Percentiles rank a stretch among this genome's conserved stretches.
phyloP scores from a whole-genome alignment of 2,113 vertebrate genomes.

The Pomatostomus ruficeps region DNA sequence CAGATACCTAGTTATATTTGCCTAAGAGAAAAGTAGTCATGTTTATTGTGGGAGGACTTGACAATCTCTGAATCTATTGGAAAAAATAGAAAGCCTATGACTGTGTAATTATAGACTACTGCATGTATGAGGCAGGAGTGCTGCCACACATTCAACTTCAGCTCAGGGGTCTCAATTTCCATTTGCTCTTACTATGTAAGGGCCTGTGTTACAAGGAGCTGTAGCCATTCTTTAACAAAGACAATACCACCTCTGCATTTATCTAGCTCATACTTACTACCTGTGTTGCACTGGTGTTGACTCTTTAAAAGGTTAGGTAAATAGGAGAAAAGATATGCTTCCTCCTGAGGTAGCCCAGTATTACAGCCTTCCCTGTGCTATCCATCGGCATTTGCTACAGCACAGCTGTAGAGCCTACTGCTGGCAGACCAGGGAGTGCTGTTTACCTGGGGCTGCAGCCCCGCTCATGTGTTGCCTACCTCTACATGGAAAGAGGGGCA shows the following conservation, averaged over 20 bases:
- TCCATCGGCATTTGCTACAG: background rate
- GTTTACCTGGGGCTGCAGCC: background rate
- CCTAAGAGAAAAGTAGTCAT: background rate
- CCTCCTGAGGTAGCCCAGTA: background rate
- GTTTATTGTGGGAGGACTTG: background rate
- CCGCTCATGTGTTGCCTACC: rapidly evolving
- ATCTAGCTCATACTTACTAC: background rate
- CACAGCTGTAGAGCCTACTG: background rate
- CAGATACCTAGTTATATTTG: background rate
- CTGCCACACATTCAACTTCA: rapidly evolving
- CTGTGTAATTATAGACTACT: background rate
- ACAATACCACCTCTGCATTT: background rate
- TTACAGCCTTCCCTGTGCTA: background rate
- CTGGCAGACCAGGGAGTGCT: background rate
- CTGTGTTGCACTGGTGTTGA: too few relatives aligned
- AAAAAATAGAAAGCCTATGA: background rate
- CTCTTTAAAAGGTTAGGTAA: background rate
- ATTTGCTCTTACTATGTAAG: background rate
- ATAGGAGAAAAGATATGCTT: background rate
- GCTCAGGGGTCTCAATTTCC: background rate
- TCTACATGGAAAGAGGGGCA: background rate
- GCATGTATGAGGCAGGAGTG: background rate
- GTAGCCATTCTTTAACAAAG: background rate
- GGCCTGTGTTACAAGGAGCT: background rate
- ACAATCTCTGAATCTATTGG: background rate